Conservation (phyloP, 2,888 invertebrate genomes). For the Augochlorella aurata region DNA sequence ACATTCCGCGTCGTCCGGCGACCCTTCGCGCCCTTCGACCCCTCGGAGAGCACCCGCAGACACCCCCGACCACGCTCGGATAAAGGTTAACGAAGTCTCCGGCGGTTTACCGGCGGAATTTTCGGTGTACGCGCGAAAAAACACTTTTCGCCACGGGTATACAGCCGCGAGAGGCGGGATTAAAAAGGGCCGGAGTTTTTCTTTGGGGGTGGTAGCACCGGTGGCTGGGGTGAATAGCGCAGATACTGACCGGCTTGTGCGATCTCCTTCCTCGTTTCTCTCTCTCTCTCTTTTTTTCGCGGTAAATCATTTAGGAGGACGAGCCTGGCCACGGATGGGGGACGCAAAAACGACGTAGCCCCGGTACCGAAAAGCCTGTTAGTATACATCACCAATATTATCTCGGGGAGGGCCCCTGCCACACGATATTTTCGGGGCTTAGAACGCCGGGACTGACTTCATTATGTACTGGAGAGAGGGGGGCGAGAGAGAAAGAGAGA, state of each 20-base stretch:
- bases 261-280: not conserved
- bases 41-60: conserved; percentile 4
- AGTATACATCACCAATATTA: conserved; percentile 80
- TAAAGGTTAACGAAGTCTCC: conserved; percentile 57
- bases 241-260: conserved; percentile 50
- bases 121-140: conserved; percentile 51
- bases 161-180: conserved; percentile 42
- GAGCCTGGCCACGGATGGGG: conserved; percentile 49
- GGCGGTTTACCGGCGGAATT: conserved; percentile 52
- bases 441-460: conserved; percentile 78
- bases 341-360: conserved; percentile 65
- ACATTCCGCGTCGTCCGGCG: conserved; percentile 41
- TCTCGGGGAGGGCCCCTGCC: conserved; percentile 73
- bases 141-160: conserved; percentile 53
- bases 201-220: conserved; percentile 5
- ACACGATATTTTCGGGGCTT: conserved; percentile 78
- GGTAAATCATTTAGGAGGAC: conserved; percentile 73
- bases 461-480: conserved; percentile 72
- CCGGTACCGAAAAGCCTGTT: conserved; percentile 74
- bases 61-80: conserved; percentile 14
- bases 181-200: conserved; percentile 58
- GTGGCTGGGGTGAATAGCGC: not conserved
- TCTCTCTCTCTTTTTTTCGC: conserved; percentile 43
- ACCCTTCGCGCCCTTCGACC: not conserved
- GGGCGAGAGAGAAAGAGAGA: conserved; percentile 59